These are phyloP conservation scores for Syngnathus floridae DNA, from an alignment of 2,113 vertebrate species.

Conservation along the genomic window DNA sequence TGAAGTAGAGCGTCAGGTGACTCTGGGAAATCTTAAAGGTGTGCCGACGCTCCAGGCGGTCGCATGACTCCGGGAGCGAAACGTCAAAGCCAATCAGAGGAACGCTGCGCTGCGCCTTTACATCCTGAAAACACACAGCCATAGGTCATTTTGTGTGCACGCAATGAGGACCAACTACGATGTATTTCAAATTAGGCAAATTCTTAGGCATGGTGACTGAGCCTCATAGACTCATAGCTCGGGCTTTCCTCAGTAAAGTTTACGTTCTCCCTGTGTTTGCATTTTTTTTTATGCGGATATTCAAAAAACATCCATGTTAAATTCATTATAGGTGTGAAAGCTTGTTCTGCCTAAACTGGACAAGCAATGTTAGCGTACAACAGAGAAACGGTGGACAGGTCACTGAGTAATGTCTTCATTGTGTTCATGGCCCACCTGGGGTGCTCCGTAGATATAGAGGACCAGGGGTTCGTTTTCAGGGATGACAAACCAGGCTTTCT, in stretches of 20 bases:
- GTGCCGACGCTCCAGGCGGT: slow-evolving; percentile 79
- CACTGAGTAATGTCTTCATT: neutral
- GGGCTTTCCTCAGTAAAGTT: too few species aligned
- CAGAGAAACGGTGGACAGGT: too few species aligned
- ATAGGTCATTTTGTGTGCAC: neutral
- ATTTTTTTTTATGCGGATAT: too few species aligned
- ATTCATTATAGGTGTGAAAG: too few species aligned
- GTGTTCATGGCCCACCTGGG: slow-evolving; percentile 71
- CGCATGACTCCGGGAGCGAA: slow-evolving; percentile 77
- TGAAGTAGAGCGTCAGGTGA: slow-evolving; percentile 86
- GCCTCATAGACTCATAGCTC: too few species aligned
- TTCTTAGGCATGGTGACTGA: too few species aligned
- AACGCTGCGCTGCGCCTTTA: slow-evolving; percentile 85
- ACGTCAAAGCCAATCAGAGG: slow-evolving; percentile 87
- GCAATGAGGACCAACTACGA: neutral
- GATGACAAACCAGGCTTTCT: slow-evolving; percentile 87
- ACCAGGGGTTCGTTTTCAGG: slow-evolving; percentile 87
- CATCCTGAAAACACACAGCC: slow-evolving; percentile 67
- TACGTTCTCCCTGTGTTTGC: too few species aligned
- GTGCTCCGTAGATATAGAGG: slow-evolving; percentile 86
- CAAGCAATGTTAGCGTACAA: too few species aligned
- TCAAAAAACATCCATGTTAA: too few species aligned
- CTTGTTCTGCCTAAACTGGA: too few species aligned
- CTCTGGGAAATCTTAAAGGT: slow-evolving; percentile 89
- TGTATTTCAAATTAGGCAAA: neutral